Evolutionary conservation across 2,797 vertebrate genomes (phyloP).

Genomic region (Syndactyla subalaris): DNA sequence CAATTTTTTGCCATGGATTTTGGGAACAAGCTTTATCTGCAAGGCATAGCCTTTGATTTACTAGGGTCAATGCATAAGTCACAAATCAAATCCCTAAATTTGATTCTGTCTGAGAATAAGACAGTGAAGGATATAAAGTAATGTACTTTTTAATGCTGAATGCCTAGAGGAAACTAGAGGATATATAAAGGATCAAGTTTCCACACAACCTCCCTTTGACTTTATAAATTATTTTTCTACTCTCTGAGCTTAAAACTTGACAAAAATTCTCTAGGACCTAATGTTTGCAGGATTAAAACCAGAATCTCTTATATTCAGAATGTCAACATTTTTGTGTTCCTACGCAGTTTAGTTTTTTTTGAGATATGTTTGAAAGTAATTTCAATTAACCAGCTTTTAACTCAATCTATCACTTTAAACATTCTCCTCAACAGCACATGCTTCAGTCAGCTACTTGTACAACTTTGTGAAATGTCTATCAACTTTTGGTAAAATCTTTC

Average conservation of each 20-base stretch:
- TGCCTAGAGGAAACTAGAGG: neutral
- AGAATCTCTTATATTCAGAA: neutral
- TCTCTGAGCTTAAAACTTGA: neutral
- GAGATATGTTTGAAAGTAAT: neutral
- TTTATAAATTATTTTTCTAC: neutral
- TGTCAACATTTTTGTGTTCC: neutral
- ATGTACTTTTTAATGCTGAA: neutral
- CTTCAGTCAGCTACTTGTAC: neutral
- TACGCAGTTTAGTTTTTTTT: neutral
- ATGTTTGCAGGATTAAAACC: neutral
- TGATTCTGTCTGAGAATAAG: neutral
- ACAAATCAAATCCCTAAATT: neutral
- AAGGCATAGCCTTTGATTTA: slow-evolving; percentile 11
- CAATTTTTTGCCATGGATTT: neutral
- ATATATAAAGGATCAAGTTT: neutral
- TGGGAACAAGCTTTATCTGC: neutral
- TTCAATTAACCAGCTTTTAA: neutral
- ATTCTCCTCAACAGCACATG: neutral
- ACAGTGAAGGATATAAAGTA: neutral
- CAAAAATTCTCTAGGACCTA: neutral
- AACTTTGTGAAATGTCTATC: neutral
- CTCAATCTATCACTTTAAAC: neutral
- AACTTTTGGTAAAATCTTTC: neutral
- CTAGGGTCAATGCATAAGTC: neutral
- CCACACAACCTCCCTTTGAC: neutral